Evolutionary conservation across 1,140 invertebrate species (phyloP), one percentile per base, ranked within the genome.

Genomic region (Trachymyrmex cornetzi): DNA sequence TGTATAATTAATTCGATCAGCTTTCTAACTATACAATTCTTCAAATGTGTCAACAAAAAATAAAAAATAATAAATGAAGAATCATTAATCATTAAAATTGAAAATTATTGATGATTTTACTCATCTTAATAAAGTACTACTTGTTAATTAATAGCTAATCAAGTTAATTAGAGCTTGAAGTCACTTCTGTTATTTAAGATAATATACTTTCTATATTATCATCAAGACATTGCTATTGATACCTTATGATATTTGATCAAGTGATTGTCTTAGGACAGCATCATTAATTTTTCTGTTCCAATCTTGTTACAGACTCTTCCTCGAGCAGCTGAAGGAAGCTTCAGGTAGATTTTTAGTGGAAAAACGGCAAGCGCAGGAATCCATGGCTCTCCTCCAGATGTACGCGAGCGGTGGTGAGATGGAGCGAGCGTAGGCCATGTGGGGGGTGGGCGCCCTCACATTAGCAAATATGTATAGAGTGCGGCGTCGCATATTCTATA

Each of bases 301-400:
- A 64, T 69, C 22, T 88, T 79, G 59, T 91, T 96, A 93, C 94
- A 97, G 96, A 94, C 96, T 97, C 85, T 98, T 98, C 93, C 95
- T 98, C 92, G 97, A 98, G 90, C 97, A 98, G 93, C 95, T 98
- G 27, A 98, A 98, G 94, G 97, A 98, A 96, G 97, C 97, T 48
- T 98, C 97, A 88, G 97, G 97, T 92, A 96, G 97, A 95, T 98
- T 96, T 92, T 95, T 98, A 53, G 96, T 97, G 90, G 97, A 98
- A 88, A 98, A 98, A 94, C 96, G 97, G 64, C 97, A 98, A 95
- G 97, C 97, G 38, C 97, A 98, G 93, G 98, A 98, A 95, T 97
- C 97, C 27, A 96, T 98, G 96, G 97, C 98, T 94, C 95, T 98
- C 91, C 94, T 98, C 89, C 95, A 96, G 92, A 94, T 96, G 90